Base-by-base conservation (phyloP, 2,113 vertebrate species). In the Haemorhous mexicanus region DNA sequence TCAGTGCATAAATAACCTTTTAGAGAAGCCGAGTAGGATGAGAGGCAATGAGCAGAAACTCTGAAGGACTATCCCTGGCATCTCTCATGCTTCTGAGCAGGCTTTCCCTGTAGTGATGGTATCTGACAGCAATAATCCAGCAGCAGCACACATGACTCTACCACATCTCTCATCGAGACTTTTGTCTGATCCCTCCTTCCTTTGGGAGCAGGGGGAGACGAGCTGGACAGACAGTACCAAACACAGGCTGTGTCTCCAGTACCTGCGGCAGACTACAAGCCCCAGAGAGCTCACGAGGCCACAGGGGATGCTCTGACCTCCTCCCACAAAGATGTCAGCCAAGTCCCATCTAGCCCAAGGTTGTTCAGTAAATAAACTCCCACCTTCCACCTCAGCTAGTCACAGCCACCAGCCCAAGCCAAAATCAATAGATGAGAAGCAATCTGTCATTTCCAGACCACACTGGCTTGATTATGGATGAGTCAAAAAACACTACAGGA, bases 361-460 rank as follows among this genome's bases (percentile, higher is more conserved):
- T 68, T 81, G 13, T 67, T 84, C 76, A 59, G 76, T 81, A 96
- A 88, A 95, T 82, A 96, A 93, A 46, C 72, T 21, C 84, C 86
- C 49, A 79, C 69, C 87, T 95, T 82, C 77, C 77, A 96, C 52
- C 69, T 70, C 80, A 89, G 84, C 79, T 73, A 80, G 37, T 66
- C 75, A 74, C 43, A 93, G 90, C 67, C 92, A 84, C 41, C 10
- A 37, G 76, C 52, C 28, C 23, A 19, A 37, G 90, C 87, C 90
- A 96, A 95, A 93, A 93, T 50, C 93, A 94, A 92, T 81, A 96
- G 39, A 90, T 8, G 21, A 90, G 64, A 84, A 92, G 82, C 82
- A 88, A 80, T 93, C 23, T 90, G 79, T 88, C 87, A 90, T 93
- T 91, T 90, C 83, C 64, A 92, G 86, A 72, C 83, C 76, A 64